Base-by-base conservation (phyloP, 2,797 vertebrate genomes). In the Poecilia velifera region DNA sequence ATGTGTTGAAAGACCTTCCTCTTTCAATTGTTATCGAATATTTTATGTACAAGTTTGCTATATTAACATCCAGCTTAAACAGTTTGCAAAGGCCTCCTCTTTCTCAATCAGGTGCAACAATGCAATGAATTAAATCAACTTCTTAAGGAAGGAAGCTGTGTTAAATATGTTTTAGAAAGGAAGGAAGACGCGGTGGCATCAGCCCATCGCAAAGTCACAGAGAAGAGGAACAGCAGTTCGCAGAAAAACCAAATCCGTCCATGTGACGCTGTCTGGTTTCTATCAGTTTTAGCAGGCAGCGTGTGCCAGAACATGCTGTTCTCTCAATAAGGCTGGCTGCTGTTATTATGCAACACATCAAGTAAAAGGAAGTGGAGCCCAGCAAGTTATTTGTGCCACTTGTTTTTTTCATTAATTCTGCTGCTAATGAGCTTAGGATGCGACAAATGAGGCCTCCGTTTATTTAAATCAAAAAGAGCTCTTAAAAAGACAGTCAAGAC, bases 221-320 rank as follows among this genome's bases (percentile, higher is more conserved):
- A 76, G 76, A 88, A 84, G 84, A 84, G 81, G 90, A 92, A 86
- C 80, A 81, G 86, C 84, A 87, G 93, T 96, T 96, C 95, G 89
- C 84, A 96, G 96, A 97, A 97, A 97, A 96, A 96, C 94, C 95
- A 94, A 94, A 94, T 89, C 90, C 77, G 79, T 88, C 86, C 74
- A 87, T 90, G 92, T 95, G 93, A 95, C 91, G 75, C 36, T 0
- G 74, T 84, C 88, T 92, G 88, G 89, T 96, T 97, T 98, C 96
- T 95, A 96, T 84, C 92, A 91, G 90, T 88, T 80, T 86, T 34
- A 86, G 55, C 73, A 62, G n/a, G 74, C 74, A 49, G 64, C 3
- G 49, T 78, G 73, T 51, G 76, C 45, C 76, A 89, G 95, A 92
- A 96, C 95, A 93, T 0, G 3, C 3, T 91, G 95, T 96, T 91